Evolutionary conservation across 2,113 vertebrate genomes (phyloP), one percentile per base, ranked within the genome.

Genomic region (Neotoma lepida): DNA sequence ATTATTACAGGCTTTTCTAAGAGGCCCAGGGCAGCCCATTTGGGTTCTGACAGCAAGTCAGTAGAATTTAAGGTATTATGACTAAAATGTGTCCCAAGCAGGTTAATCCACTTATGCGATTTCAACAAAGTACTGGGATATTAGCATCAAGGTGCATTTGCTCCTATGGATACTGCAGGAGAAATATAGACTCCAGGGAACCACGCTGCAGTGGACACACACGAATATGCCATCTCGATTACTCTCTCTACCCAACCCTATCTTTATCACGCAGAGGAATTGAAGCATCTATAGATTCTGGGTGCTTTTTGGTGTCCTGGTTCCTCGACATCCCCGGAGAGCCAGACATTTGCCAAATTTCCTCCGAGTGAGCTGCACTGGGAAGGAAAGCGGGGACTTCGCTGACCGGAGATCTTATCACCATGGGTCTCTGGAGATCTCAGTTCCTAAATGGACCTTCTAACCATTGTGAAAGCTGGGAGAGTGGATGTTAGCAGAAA

Each of bases 11-110:
- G 94, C 90, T 96, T 96, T 96, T 96, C 95, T 94, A 94, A 97
- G 77, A 94, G 85, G 70, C 90, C 64, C 35, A 24, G 86, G 95
- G 89, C 92, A 89, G 95, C 88, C 6, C 4, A 73, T 96, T 95
- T 96, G 86, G 96, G 94, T 97, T 95, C 96, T 93, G 88, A 97
- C 96, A 97, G 97, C 97, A 98, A 97, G 97, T 98, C 98, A 98
- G 97, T 44, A 98, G 89, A 97, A 97, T 78, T 85, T 7, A 71
- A 97, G 94, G 51, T 58, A 95, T 7, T 94, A 63, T 24, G 39
- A 94, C 64, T 61, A 85, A 86, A 96, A 96, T 94, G 88, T 78
- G 89, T 94, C 92, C 93, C 77, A 92, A 94, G 77, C 90, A 95
- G 82, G 89, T 24, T 93, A 87, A 51, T 84, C n/a, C 66, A 94